phyloP scores from a whole-genome alignment of 1,140 invertebrate species.

The Philotrypesis tridentata region DNA sequence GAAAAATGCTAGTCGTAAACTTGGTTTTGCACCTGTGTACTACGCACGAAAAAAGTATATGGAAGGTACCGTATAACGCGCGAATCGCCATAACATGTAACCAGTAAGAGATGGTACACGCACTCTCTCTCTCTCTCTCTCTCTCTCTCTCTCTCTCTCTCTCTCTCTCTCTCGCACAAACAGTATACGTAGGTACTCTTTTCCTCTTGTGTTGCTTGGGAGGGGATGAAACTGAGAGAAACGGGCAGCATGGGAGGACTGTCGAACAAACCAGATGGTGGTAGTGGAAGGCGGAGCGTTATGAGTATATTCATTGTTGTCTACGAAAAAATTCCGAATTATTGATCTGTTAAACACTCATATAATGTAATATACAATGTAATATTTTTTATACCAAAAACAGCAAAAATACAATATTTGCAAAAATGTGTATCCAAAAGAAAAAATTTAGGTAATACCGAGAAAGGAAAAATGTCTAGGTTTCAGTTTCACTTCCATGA shows the following conservation, averaged over 20 bases:
- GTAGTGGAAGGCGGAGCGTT: neutral
- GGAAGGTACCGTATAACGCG: neutral
- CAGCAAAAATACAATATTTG: too few relatives aligned
- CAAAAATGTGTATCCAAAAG: too few relatives aligned
- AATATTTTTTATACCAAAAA: too few relatives aligned
- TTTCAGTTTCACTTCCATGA: too few relatives aligned
- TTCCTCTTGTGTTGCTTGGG: neutral
- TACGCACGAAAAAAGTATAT: neutral
- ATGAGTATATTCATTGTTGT: neutral
- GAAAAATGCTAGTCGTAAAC: neutral
- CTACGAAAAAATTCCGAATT: neutral
- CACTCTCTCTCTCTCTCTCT: neutral
- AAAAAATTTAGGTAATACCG: too few relatives aligned
- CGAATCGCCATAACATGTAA: neutral
- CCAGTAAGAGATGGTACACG: neutral
- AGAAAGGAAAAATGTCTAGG: too few relatives aligned
- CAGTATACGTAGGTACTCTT: neutral
- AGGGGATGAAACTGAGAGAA: neutral
- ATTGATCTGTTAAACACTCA: too few relatives aligned
- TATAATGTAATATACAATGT: too few relatives aligned
- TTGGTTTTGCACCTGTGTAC: neutral
- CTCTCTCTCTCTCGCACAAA: neutral
- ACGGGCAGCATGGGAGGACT: neutral
- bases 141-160: neutral
- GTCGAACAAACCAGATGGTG: neutral